phyloP scores from a whole-genome alignment of 92 coral and sea anemone genomes.

The Palythoa grandiflora region DNA sequence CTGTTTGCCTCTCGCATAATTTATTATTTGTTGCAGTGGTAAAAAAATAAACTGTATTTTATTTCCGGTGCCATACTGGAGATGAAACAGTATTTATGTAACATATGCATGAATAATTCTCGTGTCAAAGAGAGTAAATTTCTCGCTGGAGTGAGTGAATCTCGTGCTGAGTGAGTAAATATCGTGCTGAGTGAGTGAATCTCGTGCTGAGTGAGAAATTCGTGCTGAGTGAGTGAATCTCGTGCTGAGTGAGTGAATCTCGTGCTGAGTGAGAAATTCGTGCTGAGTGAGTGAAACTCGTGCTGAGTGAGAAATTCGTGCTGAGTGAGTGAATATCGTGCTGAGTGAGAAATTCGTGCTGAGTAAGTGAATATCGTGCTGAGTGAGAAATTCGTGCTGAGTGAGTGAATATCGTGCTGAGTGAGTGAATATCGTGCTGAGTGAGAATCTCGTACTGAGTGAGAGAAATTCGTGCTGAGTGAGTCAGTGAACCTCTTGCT shows the following conservation, averaged over 20 bases:
- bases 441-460: not conserved
- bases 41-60: too few species aligned
- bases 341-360: not conserved
- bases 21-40: too few species aligned
- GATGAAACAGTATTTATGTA: too few species aligned
- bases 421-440: not conserved
- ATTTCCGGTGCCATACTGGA: too few species aligned
- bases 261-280: not conserved
- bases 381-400: too few species aligned
- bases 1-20: too few species aligned
- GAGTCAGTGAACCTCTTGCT: too few species aligned
- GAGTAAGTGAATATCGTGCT: not conserved
- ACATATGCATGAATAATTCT: not conserved
- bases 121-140: not conserved
- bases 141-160: not conserved
- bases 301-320: not conserved
- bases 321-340: not conserved
- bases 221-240: not conserved
- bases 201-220: too few species aligned
- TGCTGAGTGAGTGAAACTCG: not conserved
- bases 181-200: not conserved
- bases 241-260: not conserved
- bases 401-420: not conserved
- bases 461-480: not conserved
- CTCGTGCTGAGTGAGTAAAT: not conserved